Percentiles rank a stretch among this genome's conserved stretches.
These are phyloP conservation scores for Drosophila sucinea DNA, from an alignment of 1,140 invertebrate genomes.

Conservation along the genomic window DNA sequence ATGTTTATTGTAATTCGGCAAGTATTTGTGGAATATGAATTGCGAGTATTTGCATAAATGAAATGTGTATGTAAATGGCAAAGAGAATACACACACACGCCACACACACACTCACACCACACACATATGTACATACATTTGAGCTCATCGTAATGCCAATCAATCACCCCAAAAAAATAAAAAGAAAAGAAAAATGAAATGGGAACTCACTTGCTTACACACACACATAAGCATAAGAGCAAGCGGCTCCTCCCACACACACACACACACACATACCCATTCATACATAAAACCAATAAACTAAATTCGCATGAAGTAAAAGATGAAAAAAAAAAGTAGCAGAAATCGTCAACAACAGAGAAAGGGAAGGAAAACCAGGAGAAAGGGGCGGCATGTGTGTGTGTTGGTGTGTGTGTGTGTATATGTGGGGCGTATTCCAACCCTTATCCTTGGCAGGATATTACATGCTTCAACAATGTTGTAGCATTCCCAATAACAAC, in stretches of 20 bases:
- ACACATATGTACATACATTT: constrained; percentile 5
- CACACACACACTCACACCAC: not conserved
- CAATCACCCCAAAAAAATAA: constrained; percentile 73
- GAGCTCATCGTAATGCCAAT: constrained; percentile 71
- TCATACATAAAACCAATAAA: constrained; percentile 74
- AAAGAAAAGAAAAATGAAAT: constrained; percentile 17
- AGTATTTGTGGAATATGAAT: constrained; percentile 81
- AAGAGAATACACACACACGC: constrained; percentile 13
- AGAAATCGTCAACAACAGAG: constrained; percentile 75
- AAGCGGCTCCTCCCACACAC: constrained; percentile 56
- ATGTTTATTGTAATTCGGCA: constrained; percentile 73
- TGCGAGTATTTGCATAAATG: constrained; percentile 81
- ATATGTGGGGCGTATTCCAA: constrained; percentile 63
- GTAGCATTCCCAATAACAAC: constrained; percentile 80
- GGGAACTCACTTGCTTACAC: constrained; percentile 25
- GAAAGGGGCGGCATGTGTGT: constrained; percentile 31
- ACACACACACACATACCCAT: constrained; percentile 26
- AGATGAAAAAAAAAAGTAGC: constrained; percentile 49
- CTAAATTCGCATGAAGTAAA: constrained; percentile 74
- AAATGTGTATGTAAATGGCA: constrained; percentile 81
- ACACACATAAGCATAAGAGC: constrained; percentile 27
- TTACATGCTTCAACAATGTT: constrained; percentile 82
- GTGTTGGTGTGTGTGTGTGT: constrained; percentile 28
- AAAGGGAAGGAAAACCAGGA: constrained; percentile 2
- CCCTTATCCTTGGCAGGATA: constrained; percentile 81